A percentile compares a stretch with the other conserved stretches of the same genome.
Evolutionary conservation across 2,888 invertebrate genomes (phyloP).

Genomic region (Drosophila affinis): DNA sequence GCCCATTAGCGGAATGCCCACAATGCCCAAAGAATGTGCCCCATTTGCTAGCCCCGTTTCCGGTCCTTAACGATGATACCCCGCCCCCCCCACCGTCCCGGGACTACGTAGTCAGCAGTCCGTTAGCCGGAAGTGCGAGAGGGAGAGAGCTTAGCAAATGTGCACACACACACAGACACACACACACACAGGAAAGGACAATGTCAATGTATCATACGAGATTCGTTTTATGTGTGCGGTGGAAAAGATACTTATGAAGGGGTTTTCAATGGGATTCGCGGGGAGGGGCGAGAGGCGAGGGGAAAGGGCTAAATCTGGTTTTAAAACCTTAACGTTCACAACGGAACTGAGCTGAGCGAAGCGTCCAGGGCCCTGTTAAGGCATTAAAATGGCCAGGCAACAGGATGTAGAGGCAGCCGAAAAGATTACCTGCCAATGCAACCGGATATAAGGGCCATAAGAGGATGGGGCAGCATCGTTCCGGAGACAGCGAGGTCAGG

Average conservation of each 20-base stretch:
- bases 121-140: constrained; percentile 72
- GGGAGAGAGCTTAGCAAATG: constrained; percentile 68
- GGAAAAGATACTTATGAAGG: constrained; percentile 7
- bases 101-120: no score
- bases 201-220: constrained; percentile 40
- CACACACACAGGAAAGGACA: not conserved
- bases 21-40: constrained; percentile 14
- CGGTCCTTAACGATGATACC: constrained; percentile 67
- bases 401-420: constrained; percentile 61
- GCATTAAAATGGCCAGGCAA: constrained; percentile 66
- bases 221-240: not conserved
- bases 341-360: not conserved
- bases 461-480: constrained; percentile 42
- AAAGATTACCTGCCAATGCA: constrained; percentile 79
- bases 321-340: constrained; percentile 52
- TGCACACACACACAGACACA: constrained; percentile 23
- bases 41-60: constrained; percentile 58
- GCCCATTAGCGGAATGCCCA: no score
- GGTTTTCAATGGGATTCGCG: not conserved
- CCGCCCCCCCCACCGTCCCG: no score
- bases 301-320: constrained; percentile 63
- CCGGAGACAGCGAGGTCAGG: constrained; percentile 38
- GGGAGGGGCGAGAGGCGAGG: no score
- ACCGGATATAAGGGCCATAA: constrained; percentile 67
- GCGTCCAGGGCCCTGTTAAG: constrained; percentile 22